Conservation (phyloP, 2,888 invertebrate species). For the Lithodes maja region DNA sequence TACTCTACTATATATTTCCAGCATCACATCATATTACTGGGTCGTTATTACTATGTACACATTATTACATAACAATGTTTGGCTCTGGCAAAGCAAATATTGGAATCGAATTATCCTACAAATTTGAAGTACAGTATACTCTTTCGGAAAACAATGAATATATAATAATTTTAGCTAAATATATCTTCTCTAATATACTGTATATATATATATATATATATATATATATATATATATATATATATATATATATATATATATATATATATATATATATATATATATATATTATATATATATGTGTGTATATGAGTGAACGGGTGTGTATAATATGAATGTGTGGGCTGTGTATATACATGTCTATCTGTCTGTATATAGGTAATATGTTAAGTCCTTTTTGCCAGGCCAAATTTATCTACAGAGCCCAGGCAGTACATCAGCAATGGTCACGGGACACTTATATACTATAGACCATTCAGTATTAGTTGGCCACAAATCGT, state of each 20-base stretch:
- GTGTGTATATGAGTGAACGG: no score
- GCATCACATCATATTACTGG: neutral
- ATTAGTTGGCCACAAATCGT: neutral
- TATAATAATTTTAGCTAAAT: neutral
- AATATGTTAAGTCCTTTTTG: neutral
- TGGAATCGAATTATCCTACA: no score
- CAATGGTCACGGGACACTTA: neutral
- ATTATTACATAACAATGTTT: slow-evolving; percentile 1
- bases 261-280: neutral
- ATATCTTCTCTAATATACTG: neutral
- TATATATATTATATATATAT: neutral
- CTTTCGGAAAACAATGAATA: neutral
- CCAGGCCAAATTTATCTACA: neutral
- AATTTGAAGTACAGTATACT: no score
- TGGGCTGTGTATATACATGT: no score
- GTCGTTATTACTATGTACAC: neutral
- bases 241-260: neutral
- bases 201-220: neutral
- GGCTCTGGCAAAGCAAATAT: neutral
- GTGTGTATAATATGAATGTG: no score
- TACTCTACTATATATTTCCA: neutral
- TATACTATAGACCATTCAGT: slow-evolving; percentile 8
- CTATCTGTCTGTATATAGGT: neutral
- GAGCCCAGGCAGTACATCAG: neutral
- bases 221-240: neutral